Conservation (phyloP, 2,888 invertebrate species). For the Pachliopta kotzebuea region DNA sequence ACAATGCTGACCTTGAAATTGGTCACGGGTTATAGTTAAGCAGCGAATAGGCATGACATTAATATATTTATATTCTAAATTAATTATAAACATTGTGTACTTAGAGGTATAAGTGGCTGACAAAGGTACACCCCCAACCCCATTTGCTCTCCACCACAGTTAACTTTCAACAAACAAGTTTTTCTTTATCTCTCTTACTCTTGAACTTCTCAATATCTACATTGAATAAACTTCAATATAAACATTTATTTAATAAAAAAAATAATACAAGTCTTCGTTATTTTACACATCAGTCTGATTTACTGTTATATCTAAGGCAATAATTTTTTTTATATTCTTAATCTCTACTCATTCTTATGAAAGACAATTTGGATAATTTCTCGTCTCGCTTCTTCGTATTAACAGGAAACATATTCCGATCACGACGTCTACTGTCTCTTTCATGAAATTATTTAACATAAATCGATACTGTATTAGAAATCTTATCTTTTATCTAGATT, state of each 20-base stretch:
- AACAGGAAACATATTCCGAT: too few relatives aligned
- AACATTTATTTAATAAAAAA: neutral
- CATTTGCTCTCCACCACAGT: neutral
- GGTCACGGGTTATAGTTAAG: conserved; percentile 5
- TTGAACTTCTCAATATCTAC: conserved; percentile 16
- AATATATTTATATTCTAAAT: conserved; percentile 20
- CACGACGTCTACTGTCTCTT: neutral
- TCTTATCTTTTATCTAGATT: neutral
- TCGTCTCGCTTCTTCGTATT: too few relatives aligned
- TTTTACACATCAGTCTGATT: too few relatives aligned
- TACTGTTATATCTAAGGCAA: too few relatives aligned
- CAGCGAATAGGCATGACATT: neutral
- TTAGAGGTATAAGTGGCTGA: neutral
- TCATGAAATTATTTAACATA: conserved; percentile 21
- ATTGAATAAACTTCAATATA: neutral
- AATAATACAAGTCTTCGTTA: too few relatives aligned
- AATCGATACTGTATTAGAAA: neutral
- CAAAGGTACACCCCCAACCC: neutral
- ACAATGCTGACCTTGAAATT: neutral
- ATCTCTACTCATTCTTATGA: neutral
- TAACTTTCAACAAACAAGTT: neutral
- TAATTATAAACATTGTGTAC: conserved; percentile 6
- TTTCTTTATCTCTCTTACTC: neutral
- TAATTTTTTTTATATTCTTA: neutral
- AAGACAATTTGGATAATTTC: too few relatives aligned